Evolutionary conservation across 2,797 vertebrate species (phyloP).

Genomic region (Petrocephalus sullivani): DNA sequence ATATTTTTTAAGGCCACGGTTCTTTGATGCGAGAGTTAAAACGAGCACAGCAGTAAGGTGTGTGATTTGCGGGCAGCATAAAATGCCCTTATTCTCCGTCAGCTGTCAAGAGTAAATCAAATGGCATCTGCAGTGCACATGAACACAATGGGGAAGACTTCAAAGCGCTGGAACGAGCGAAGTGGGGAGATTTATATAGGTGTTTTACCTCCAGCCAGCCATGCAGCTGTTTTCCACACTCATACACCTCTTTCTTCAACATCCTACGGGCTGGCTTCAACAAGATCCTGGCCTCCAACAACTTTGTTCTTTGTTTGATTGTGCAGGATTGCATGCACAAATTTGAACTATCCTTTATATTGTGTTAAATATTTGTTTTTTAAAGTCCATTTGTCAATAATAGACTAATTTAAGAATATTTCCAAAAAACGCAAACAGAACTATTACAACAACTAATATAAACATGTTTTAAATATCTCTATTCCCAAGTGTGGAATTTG

Average conservation of each 20-base stretch:
- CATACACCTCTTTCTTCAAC: neutral
- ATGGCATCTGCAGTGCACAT: neutral
- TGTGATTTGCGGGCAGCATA: constrained; percentile 23
- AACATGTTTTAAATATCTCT: neutral
- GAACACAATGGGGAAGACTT: neutral
- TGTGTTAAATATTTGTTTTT: neutral
- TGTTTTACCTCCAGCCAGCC: neutral
- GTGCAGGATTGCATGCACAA: neutral
- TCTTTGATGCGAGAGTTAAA: constrained; percentile 61
- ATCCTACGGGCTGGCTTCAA: neutral
- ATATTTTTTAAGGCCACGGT: constrained; percentile 36
- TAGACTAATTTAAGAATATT: neutral
- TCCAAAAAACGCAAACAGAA: neutral
- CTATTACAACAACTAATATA: neutral
- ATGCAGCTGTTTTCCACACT: neutral
- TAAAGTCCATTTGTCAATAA: neutral
- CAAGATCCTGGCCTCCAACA: neutral
- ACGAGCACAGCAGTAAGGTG: constrained; percentile 52
- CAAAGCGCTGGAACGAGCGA: constrained; percentile 51
- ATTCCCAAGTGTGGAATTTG: neutral
- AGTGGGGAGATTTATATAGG: constrained; percentile 42
- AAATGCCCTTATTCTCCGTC: neutral
- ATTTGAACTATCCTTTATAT: neutral
- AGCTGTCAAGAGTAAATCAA: constrained; percentile 25
- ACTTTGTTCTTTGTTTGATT: neutral